phyloP scores from a whole-genome alignment of 2,797 vertebrate genomes.

The Argyrosomus regius region DNA sequence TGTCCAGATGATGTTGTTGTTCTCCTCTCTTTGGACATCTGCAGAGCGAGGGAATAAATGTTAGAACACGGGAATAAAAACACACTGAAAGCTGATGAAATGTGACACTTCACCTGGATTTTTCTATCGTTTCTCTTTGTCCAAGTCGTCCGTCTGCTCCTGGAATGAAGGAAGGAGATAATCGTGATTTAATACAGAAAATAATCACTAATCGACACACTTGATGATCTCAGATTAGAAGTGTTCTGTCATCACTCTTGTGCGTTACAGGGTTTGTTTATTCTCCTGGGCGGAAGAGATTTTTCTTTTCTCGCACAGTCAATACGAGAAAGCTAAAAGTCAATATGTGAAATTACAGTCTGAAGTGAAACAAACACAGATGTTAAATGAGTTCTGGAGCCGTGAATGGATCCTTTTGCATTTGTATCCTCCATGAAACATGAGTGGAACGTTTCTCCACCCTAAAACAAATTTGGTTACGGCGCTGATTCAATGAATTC shows the following conservation, averaged over 20 bases:
- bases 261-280: not conserved
- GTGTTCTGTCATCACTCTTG: not conserved
- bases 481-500: slow-evolving; percentile 1
- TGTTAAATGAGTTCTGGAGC: slow-evolving; percentile 6
- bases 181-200: slow-evolving; percentile 11
- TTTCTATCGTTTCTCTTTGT: slow-evolving; percentile 59
- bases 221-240: not conserved
- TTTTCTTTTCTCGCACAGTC: slow-evolving; percentile 13
- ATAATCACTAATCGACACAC: not conserved
- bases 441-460: not conserved
- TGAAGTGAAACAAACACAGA: slow-evolving; percentile 42
- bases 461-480: slow-evolving; percentile 37
- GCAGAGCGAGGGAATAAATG: not conserved
- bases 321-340: slow-evolving; percentile 31
- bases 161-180: slow-evolving; percentile 21
- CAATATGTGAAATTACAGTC: slow-evolving; percentile 21
- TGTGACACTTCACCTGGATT: slow-evolving; percentile 45
- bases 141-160: slow-evolving; percentile 50
- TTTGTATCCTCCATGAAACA: not conserved
- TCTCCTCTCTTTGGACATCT: slow-evolving; percentile 41
- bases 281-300: not conserved
- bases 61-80: not conserved
- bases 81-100: fast-evolving
- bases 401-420: not conserved
- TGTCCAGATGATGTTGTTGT: slow-evolving; percentile 52